Evolutionary conservation across 2,113 vertebrate species (phyloP), one percentile per base, ranked within the genome.

Genomic region (Nettapus auritus): DNA sequence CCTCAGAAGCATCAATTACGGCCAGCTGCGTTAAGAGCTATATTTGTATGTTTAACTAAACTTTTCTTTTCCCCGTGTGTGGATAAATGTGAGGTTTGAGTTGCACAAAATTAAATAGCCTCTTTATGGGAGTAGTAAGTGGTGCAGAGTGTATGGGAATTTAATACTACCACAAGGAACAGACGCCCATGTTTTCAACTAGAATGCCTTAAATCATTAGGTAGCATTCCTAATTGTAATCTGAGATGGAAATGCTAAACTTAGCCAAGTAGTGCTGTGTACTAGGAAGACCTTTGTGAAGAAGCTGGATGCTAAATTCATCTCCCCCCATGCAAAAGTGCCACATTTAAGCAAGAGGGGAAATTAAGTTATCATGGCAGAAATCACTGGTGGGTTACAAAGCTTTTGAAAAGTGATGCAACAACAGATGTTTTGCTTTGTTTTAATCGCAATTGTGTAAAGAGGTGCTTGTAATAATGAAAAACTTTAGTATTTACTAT

Each of bases 81-180:
- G 53, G 71, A 94, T 89, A 84, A 83, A 90, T 68, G 55, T 36
- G 60, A 84, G 59, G 46, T 79, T 96, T 93, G 82, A 93, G 90
- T 93, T 94, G 88, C 91, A 93, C 79, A 89, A 88, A 91, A 86
- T 95, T 93, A 83, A 97, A 86, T 92, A 86, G 74, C 38, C n/a
- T 93, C 57, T 86, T 92, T 73, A 63, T 85, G 44, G 46, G 74
- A 93, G 33, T 46, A 86, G 66, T 59, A 88, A 86, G 86, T 86
- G 82, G 19, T 85, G 55, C 66, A 77, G 81, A 70, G 67, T 59
- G n/a, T 91, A 42, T 34, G 21, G 84, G 85, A 87, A 94, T 88
- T 93, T 89, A 93, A 94, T 95, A 85, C 48, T 67, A 64, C 73
- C 48, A 60, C 28, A 53, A 38, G 42, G 71, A 83, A 34, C 34